Percentiles rank a stretch among this genome's conserved stretches.
phyloP scores from a whole-genome alignment of 2,113 vertebrate genomes.

The Aphelocoma coerulescens region DNA sequence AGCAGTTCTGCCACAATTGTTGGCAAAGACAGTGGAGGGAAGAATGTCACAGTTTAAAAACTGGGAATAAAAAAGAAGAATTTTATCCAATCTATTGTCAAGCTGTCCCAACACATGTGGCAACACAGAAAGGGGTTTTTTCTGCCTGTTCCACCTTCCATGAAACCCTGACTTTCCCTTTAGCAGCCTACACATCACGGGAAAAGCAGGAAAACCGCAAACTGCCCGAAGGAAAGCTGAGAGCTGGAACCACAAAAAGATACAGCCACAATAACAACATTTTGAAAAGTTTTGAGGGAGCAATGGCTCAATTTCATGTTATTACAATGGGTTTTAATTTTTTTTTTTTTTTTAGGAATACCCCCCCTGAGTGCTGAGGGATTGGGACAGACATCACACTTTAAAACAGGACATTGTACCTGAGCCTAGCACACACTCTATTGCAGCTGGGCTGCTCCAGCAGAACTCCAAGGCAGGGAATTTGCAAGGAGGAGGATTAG shows the following conservation, averaged over 20 bases:
- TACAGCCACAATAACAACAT: not conserved
- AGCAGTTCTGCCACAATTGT: not conserved
- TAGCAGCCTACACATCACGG: fast-evolving
- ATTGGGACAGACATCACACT: not conserved
- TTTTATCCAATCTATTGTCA: not conserved
- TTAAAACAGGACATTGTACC: not conserved
- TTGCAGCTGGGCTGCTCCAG: not conserved
- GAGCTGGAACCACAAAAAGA: not conserved
- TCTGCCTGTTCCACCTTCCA: not conserved
- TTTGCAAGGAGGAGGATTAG: not conserved
- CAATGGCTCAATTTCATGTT: not conserved
- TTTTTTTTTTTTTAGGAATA: not conserved
- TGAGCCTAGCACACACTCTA: not conserved
- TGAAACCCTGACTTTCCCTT: not conserved
- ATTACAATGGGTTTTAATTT: not conserved
- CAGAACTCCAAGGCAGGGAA: not conserved
- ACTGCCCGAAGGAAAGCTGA: not conserved
- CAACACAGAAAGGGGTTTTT: not conserved
- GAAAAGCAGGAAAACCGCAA: not conserved
- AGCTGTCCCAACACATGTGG: fast-evolving
- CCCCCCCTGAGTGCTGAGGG: not conserved
- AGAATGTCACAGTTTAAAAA: not conserved
- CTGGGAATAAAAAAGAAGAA: not conserved
- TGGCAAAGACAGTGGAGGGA: not conserved
- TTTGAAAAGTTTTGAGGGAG: not conserved